phyloP scores from a whole-genome alignment of 1,140 invertebrate genomes.

The Araneus ventricosus region DNA sequence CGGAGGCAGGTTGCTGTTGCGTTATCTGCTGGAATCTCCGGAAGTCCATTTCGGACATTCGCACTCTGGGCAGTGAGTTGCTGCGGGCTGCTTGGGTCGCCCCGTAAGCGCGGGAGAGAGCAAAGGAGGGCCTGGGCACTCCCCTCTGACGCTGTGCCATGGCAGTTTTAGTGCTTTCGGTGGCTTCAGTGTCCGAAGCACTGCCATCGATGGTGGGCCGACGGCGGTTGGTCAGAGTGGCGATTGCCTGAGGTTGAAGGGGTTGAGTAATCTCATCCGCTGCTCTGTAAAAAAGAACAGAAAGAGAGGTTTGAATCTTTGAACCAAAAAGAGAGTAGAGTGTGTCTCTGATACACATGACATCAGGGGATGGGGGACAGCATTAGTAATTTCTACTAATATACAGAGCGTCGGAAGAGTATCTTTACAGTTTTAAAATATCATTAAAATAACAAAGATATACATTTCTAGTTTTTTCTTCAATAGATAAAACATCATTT shows the following conservation, averaged over 20 bases:
- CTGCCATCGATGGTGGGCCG: slow-evolving; percentile 86
- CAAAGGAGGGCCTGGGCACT: slow-evolving; percentile 17
- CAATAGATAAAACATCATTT: too few relatives aligned
- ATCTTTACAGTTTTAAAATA: too few relatives aligned
- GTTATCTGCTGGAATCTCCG: slow-evolving; percentile 74
- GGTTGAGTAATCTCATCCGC: slow-evolving; percentile 74
- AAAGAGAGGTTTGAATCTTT: not conserved
- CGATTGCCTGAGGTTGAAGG: slow-evolving; percentile 40
- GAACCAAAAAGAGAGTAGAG: too few relatives aligned
- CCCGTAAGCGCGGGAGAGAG: slow-evolving; percentile 78
- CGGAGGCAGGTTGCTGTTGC: slow-evolving; percentile 74
- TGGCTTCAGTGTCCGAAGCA: slow-evolving; percentile 95
- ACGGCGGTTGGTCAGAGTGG: slow-evolving; percentile 65
- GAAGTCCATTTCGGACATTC: slow-evolving; percentile 70
- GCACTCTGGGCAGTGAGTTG: slow-evolving; percentile 78
- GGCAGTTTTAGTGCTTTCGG: slow-evolving; percentile 26
- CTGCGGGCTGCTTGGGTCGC: slow-evolving; percentile 77
- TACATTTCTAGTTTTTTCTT: too few relatives aligned
- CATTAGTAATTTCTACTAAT: too few relatives aligned
- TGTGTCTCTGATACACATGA: too few relatives aligned
- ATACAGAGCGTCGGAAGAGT: too few relatives aligned
- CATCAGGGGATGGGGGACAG: too few relatives aligned
- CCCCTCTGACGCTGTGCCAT: slow-evolving; percentile 60
- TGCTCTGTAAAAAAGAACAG: slow-evolving; percentile 38
- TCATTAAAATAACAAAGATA: too few relatives aligned